Conservation (phyloP, 2,113 vertebrate genomes). For the Sakesphorus luctuosus region DNA sequence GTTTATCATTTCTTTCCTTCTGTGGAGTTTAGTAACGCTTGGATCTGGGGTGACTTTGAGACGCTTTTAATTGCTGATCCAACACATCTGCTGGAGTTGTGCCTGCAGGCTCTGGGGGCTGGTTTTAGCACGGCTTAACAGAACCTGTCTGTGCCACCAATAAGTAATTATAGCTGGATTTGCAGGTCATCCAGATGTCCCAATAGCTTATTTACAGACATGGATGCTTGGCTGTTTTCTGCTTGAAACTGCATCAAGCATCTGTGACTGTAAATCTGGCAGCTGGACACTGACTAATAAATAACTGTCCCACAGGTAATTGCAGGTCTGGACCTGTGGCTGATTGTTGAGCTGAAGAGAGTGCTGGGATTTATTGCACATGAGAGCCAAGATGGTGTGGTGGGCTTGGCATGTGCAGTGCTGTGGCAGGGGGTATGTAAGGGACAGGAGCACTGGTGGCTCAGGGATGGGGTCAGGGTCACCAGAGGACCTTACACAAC, state of each 20-base stretch:
- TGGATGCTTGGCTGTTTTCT: background rate
- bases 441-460: background rate
- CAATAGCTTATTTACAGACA: background rate
- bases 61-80: background rate
- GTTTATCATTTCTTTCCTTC: background rate
- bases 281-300: constrained; percentile 27
- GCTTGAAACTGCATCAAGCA: background rate
- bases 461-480: background rate
- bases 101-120: background rate
- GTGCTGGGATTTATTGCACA: background rate
- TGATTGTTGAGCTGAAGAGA: background rate
- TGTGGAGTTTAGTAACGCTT: background rate
- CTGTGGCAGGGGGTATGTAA: background rate
- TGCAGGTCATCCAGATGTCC: background rate
- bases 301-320: constrained; percentile 5
- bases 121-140: background rate
- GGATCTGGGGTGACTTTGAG: background rate
- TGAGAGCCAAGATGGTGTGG: background rate
- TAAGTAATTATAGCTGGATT: background rate
- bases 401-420: background rate
- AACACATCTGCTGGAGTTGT: background rate
- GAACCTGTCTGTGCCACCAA: background rate
- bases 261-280: background rate
- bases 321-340: background rate
- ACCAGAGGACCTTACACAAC: background rate